Conservation (phyloP, 1,140 invertebrate genomes). For the Drosophila triauraria region DNA sequence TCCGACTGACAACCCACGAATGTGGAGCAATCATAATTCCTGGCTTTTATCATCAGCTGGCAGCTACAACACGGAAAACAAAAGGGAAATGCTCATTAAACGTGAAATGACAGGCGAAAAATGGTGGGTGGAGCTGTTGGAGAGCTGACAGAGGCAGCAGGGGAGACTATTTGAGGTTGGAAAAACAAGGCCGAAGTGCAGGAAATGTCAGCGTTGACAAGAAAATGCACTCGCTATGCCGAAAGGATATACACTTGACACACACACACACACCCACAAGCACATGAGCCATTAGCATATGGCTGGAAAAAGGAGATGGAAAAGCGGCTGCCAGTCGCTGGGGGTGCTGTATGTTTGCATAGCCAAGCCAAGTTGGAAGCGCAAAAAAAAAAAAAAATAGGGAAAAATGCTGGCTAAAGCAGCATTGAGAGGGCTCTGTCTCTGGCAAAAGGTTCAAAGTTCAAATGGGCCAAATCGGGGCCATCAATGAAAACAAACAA, state of each 20-base stretch:
- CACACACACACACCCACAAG: slow-evolving; percentile 40
- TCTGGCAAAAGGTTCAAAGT: slow-evolving; percentile 72
- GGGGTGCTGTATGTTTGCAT: slow-evolving; percentile 27
- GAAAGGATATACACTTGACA: slow-evolving; percentile 78
- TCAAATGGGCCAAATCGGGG: slow-evolving; percentile 60
- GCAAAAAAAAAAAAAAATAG: slow-evolving; percentile 1
- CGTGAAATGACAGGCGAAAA: slow-evolving; percentile 56
- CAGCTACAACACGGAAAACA: slow-evolving; percentile 37
- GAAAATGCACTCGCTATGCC: slow-evolving; percentile 77
- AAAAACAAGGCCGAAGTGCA: slow-evolving; percentile 72
- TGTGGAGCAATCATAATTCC: slow-evolving; percentile 74
- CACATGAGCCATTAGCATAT: slow-evolving; percentile 55
- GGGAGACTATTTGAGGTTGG: slow-evolving; percentile 17
- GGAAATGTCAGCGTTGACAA: slow-evolving; percentile 81
- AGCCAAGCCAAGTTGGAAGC: slow-evolving; percentile 23
- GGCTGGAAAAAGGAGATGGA: slow-evolving; percentile 16
- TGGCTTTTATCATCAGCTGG: slow-evolving; percentile 62
- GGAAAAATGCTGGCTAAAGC: slow-evolving; percentile 1
- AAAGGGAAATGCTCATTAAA: slow-evolving; percentile 79
- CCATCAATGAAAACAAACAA: slow-evolving; percentile 51
- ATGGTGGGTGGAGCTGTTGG: neutral
- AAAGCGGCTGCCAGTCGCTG: neutral
- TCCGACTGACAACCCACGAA: slow-evolving; percentile 32
- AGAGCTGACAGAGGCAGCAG: neutral
- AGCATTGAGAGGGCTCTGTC: slow-evolving; percentile 8